These are phyloP conservation scores for Caranx melampygus DNA, from an alignment of 2,113 vertebrate genomes.

Conservation along the genomic window DNA sequence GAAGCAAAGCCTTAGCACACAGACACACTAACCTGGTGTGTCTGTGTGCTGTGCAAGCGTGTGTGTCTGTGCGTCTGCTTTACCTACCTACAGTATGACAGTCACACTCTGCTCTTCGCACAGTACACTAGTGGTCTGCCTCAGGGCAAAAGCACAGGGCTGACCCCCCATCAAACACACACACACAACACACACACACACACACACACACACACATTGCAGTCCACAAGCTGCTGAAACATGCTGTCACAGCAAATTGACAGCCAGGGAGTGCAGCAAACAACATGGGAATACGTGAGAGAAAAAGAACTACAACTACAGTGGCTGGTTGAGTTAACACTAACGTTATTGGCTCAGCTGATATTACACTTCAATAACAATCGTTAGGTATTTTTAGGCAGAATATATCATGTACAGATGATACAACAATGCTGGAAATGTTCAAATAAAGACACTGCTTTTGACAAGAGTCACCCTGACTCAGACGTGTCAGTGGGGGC, in stretches of 20 bases:
- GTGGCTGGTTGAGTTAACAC: too few species aligned
- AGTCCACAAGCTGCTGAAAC: constrained; percentile 38
- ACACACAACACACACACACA: constrained; percentile 10
- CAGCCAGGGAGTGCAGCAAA: constrained; percentile 46
- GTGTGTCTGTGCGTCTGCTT: constrained; percentile 2
- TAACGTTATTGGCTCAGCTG: neutral
- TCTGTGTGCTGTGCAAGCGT: neutral
- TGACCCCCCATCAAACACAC: constrained; percentile 31
- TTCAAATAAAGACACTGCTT: too few species aligned
- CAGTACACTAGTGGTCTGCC: constrained; percentile 36
- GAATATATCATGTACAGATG: neutral
- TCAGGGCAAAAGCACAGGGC: constrained; percentile 23
- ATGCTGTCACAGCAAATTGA: constrained; percentile 63
- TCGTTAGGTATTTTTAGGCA: neutral
- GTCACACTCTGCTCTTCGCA: constrained; percentile 42
- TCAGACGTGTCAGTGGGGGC: too few species aligned
- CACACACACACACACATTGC: constrained; percentile 6
- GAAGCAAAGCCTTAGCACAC: constrained; percentile 2
- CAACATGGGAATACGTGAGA: constrained; percentile 22
- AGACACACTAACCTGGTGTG: neutral
- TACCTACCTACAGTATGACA: constrained; percentile 38
- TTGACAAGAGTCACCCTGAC: too few species aligned
- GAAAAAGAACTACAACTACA: neutral
- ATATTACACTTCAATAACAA: neutral
- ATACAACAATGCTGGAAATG: neutral